These are phyloP conservation scores for Arizona elegans DNA, from an alignment of 2,113 vertebrate species.

Conservation along the genomic window DNA sequence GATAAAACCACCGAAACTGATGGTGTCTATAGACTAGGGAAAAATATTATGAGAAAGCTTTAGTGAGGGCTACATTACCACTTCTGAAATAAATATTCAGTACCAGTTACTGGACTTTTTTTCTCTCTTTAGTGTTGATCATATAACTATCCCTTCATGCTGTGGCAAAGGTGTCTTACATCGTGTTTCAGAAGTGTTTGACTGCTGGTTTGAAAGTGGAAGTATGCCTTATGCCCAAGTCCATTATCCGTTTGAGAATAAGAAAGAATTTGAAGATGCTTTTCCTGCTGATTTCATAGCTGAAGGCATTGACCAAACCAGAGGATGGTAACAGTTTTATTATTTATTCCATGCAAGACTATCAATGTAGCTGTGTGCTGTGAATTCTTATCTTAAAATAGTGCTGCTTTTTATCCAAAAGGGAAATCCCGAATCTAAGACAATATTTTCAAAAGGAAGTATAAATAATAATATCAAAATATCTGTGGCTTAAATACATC, in stretches of 20 bases:
- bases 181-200: constrained; percentile 88
- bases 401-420: neutral
- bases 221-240: constrained; percentile 97
- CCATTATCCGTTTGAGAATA: constrained; percentile 95
- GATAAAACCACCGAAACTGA: neutral
- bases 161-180: constrained; percentile 81
- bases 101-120: neutral
- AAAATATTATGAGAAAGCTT: neutral
- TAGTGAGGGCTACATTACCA: neutral
- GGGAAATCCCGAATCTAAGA: neutral
- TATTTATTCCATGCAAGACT: accelerated
- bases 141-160: constrained; percentile 82
- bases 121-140: constrained; percentile 77
- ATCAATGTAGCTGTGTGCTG: accelerated
- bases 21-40: neutral
- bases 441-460: neutral
- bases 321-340: constrained; percentile 83
- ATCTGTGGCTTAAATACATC: neutral
- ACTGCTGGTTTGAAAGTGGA: constrained; percentile 99
- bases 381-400: neutral
- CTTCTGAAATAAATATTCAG: neutral
- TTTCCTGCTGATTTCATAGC: constrained; percentile 98
- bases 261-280: constrained; percentile 86
- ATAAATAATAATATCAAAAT: neutral
- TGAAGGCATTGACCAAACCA: constrained; percentile 96